Conservation (phyloP, 2,888 invertebrate genomes). For the Oscheius sp. region DNA sequence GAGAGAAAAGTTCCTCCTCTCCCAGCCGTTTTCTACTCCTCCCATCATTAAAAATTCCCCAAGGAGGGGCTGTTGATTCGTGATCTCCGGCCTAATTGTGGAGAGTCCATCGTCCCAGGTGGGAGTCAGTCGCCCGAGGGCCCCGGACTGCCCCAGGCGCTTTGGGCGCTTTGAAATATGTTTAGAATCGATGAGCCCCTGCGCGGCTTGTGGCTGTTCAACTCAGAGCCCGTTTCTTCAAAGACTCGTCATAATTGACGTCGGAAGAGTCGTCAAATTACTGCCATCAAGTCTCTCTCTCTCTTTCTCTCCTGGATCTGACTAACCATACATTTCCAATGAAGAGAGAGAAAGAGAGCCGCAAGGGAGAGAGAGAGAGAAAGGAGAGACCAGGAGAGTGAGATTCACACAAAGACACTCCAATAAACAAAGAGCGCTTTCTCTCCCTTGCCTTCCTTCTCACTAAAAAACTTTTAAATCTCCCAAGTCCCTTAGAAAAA, state of each 20-base stretch:
- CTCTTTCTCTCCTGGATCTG: neutral
- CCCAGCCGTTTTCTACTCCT: neutral
- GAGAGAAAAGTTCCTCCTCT: neutral
- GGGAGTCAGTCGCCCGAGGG: slow-evolving; percentile 12
- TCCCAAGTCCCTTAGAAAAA: neutral
- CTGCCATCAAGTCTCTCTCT: neutral
- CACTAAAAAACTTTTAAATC: neutral
- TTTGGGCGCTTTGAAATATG: slow-evolving; percentile 29
- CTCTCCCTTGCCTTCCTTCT: neutral
- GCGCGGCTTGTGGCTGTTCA: slow-evolving; percentile 27
- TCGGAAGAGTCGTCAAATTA: slow-evolving; percentile 27
- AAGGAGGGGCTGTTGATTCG: neutral
- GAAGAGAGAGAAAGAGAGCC: neutral
- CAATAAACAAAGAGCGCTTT: too few relatives aligned
- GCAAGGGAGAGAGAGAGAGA: neutral
- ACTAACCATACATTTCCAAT: neutral
- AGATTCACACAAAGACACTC: too few relatives aligned
- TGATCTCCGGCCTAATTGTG: neutral
- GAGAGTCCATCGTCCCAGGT: neutral
- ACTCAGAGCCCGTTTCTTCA: slow-evolving; percentile 23
- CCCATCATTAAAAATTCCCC: neutral
- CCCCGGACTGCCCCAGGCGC: slow-evolving; percentile 13
- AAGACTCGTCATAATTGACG: slow-evolving; percentile 28
- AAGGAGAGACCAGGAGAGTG: neutral
- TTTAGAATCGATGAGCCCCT: slow-evolving; percentile 28